phyloP scores from a whole-genome alignment of 1,140 invertebrate genomes.

The Drosophila simulans region DNA sequence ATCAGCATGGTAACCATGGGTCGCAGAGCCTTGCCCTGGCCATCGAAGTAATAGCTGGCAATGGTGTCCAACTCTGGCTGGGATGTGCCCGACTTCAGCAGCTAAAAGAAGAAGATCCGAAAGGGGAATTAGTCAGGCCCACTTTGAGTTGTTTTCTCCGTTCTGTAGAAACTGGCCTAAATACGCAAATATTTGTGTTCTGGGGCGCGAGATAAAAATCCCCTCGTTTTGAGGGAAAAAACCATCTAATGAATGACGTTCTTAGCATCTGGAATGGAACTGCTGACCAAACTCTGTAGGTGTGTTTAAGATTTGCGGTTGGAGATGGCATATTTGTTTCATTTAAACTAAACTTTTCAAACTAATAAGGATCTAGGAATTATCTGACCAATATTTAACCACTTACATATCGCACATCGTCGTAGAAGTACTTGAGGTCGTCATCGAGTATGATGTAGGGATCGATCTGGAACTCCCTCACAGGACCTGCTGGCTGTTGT shows the following conservation, averaged over 20 bases:
- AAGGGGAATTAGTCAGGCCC: neutral
- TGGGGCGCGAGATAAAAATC: neutral
- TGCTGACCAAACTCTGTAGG: constrained; percentile 7
- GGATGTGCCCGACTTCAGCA: constrained; percentile 91
- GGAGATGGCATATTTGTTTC: too few species aligned
- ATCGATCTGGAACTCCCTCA: constrained; percentile 91
- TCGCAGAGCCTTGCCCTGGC: constrained; percentile 96
- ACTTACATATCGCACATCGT: constrained; percentile 92
- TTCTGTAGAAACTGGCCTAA: neutral
- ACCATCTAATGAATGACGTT: constrained; percentile 28
- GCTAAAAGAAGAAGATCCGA: constrained; percentile 86
- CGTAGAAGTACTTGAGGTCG: constrained; percentile 92
- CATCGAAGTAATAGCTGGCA: constrained; percentile 98
- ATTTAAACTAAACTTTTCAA: too few species aligned
- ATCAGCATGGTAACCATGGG: constrained; percentile 96
- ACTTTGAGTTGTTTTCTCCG: neutral
- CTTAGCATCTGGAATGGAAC: constrained; percentile 5
- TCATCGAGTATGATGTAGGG: constrained; percentile 93
- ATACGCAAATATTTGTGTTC: constrained; percentile 44
- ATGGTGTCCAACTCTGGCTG: constrained; percentile 93
- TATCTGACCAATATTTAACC: too few species aligned
- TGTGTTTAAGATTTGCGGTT: too few species aligned
- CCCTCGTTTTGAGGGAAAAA: constrained; percentile 25
- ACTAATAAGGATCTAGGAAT: too few species aligned
- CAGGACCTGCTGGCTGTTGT: constrained; percentile 89